These are phyloP conservation scores for Chionomys nivalis DNA, from an alignment of 2,113 vertebrate genomes.

Conservation along the genomic window DNA sequence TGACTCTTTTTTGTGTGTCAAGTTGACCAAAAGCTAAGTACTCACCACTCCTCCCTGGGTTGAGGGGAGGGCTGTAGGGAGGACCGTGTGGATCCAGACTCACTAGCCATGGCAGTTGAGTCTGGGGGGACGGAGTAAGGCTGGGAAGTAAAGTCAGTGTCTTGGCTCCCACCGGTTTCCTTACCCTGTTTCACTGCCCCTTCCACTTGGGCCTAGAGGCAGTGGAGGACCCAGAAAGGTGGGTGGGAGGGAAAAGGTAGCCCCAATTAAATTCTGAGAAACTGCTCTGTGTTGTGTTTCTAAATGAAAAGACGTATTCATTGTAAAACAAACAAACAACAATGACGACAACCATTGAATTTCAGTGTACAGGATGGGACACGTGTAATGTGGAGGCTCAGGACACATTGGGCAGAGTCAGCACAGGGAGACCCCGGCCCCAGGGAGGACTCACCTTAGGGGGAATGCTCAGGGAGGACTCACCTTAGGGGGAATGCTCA, in stretches of 20 bases:
- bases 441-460: background rate
- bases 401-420: background rate
- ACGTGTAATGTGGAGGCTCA: background rate
- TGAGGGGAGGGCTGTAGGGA: background rate
- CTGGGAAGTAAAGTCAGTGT: background rate
- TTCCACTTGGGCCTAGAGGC: background rate
- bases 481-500: too few relatives aligned
- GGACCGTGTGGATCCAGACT: background rate
- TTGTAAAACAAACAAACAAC: background rate
- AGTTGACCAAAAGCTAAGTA: background rate
- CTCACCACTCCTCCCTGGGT: background rate
- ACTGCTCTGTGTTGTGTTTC: background rate
- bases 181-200: background rate
- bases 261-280: conserved; percentile 4
- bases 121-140: background rate
- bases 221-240: background rate
- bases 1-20: background rate
- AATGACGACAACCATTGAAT: background rate
- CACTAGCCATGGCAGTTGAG: background rate
- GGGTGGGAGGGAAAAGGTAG: background rate
- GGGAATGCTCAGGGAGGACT: too few relatives aligned
- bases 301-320: background rate
- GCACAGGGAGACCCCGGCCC: background rate
- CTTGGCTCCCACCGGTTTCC: background rate
- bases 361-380: background rate